Conservation (phyloP, 2,113 vertebrate species). For the Vombatus ursinus region DNA sequence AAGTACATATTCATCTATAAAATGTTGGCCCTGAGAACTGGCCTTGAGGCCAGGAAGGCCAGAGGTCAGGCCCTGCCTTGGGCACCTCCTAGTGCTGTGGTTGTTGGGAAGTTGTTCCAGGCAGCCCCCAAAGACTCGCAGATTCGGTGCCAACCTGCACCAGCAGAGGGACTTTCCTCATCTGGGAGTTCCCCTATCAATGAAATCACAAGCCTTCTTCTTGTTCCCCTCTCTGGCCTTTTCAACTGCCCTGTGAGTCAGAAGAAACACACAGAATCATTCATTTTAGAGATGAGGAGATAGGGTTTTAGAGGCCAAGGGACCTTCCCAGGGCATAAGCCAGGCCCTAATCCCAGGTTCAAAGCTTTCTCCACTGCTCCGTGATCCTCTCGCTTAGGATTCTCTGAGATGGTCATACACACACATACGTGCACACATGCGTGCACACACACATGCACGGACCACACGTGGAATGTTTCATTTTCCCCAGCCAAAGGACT, state of each 20-base stretch:
- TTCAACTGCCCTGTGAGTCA: background rate
- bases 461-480: too few relatives aligned
- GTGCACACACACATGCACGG: too few relatives aligned
- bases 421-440: too few relatives aligned
- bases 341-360: too few relatives aligned
- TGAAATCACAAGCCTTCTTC: background rate
- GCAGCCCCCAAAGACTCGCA: too few relatives aligned
- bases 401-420: too few relatives aligned
- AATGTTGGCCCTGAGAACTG: too few relatives aligned
- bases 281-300: too few relatives aligned
- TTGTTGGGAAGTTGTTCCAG: background rate
- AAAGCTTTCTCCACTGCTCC: background rate
- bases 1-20: too few relatives aligned
- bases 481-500: too few relatives aligned
- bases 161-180: background rate
- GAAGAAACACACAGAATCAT: background rate
- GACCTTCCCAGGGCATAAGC: background rate
- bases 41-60: too few relatives aligned
- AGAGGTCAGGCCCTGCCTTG: background rate
- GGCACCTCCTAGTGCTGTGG: background rate
- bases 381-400: background rate
- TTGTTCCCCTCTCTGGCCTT: background rate
- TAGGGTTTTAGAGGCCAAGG: background rate
- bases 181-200: background rate
- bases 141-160: too few relatives aligned